phyloP scores from a whole-genome alignment of 2,888 invertebrate genomes.

The Rhynchonema sp. region DNA sequence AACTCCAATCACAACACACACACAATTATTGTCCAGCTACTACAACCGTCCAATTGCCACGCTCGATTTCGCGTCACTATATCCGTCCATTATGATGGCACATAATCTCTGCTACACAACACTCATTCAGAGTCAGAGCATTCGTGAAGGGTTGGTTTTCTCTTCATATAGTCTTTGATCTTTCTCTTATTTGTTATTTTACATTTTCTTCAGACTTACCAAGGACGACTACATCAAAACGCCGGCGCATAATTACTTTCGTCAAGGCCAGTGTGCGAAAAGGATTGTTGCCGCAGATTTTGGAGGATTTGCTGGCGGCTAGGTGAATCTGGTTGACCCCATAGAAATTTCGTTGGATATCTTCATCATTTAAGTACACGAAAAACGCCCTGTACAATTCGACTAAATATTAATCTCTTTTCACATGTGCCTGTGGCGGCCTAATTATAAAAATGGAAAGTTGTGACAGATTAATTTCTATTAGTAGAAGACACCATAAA shows the following conservation, averaged over 20 bases:
- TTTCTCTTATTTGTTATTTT: neutral
- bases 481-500: no score
- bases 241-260: conserved; percentile 72
- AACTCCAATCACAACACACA: no score
- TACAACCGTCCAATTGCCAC: conserved; percentile 95
- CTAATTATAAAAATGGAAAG: no score
- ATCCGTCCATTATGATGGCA: conserved; percentile 99
- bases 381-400: no score
- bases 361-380: no score
- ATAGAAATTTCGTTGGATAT: no score
- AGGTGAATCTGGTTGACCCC: no score
- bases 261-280: conserved; percentile 64
- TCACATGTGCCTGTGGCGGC: no score
- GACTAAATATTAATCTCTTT: no score
- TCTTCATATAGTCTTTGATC: neutral
- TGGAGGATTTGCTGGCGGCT: conserved; percentile 68
- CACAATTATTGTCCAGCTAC: conserved; percentile 38
- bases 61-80: conserved; percentile 94
- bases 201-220: neutral
- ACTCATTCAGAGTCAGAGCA: conserved; percentile 38
- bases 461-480: no score
- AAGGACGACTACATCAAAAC: conserved; percentile 60
- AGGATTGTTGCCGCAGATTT: conserved; percentile 81
- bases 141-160: conserved; percentile 7
- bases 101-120: conserved; percentile 98